These are phyloP conservation scores for Bungarus multicinctus DNA, from an alignment of 2,113 vertebrate genomes.

Conservation along the genomic window DNA sequence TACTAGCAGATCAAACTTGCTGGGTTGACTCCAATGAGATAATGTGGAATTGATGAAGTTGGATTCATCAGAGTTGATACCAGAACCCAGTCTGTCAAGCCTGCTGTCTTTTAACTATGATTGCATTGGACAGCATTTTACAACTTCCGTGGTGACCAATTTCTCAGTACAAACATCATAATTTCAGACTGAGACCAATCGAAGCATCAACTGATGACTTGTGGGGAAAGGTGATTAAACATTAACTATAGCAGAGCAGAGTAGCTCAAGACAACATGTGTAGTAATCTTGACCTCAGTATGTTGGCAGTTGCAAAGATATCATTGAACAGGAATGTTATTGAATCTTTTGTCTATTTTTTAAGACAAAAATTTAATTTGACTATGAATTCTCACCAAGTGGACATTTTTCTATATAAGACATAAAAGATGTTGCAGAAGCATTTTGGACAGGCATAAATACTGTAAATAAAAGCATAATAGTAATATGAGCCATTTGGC, in stretches of 20 bases:
- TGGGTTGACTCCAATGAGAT: background rate
- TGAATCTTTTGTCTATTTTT: background rate
- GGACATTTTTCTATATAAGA: background rate
- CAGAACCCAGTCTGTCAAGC: background rate
- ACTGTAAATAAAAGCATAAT: background rate
- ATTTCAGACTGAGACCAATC: background rate
- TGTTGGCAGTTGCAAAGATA: background rate
- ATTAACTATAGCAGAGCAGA: background rate
- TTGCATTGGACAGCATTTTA: background rate
- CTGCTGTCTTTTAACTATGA: background rate
- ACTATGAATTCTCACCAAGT: background rate
- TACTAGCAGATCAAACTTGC: background rate
- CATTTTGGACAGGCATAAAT: background rate
- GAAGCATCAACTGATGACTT: background rate
- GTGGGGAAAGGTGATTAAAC: background rate
- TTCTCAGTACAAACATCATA: background rate
- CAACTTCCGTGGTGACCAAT: background rate
- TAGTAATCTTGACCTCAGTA: background rate
- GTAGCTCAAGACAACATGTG: background rate
- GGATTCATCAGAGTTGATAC: background rate
- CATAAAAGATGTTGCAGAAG: background rate
- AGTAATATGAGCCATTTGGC: background rate
- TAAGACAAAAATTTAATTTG: too few species aligned
- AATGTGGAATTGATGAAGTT: background rate
- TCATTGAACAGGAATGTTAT: background rate